Evolutionary conservation across 2,888 invertebrate species (phyloP).

Genomic region (Poecilobothrus nobilitatus): DNA sequence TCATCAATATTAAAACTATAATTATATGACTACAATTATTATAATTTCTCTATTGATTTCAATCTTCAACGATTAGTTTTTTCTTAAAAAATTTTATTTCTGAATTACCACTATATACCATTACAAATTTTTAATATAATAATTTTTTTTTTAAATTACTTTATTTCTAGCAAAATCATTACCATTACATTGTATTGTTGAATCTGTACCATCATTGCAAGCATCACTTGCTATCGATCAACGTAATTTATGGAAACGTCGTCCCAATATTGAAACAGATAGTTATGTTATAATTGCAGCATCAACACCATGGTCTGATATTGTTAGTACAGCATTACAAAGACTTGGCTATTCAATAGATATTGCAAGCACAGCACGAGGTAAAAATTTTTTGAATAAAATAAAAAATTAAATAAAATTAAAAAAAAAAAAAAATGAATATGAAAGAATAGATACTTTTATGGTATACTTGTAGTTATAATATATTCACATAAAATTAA

Average conservation of each 20-base stretch:
- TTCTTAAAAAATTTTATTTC: no score
- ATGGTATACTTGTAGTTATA: no score
- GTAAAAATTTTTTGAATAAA: conserved; percentile 40
- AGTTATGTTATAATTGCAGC: conserved; percentile 94
- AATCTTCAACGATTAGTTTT: no score
- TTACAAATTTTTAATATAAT: not conserved
- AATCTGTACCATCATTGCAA: conserved; percentile 67
- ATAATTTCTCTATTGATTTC: no score
- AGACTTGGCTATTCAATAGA: conserved; percentile 86
- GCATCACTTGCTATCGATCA: conserved; percentile 46
- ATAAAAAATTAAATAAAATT: no score
- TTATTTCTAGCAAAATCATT: conserved; percentile 61
- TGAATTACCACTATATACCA: no score
- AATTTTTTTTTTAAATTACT: conserved; percentile 16
- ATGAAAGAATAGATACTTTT: conserved; percentile 42
- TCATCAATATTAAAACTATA: no score
- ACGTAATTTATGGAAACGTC: conserved; percentile 57
- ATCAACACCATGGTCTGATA: conserved; percentile 80
- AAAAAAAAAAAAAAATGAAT: no score
- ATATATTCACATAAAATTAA: no score
- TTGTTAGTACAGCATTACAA: conserved; percentile 84
- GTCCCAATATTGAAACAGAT: conserved; percentile 78
- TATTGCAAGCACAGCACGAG: conserved; percentile 73
- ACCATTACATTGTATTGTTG: conserved; percentile 92
- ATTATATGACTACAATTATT: no score